Base-by-base conservation (phyloP, 2,797 vertebrate genomes). In the Parauchenoglanis ngamensis region DNA sequence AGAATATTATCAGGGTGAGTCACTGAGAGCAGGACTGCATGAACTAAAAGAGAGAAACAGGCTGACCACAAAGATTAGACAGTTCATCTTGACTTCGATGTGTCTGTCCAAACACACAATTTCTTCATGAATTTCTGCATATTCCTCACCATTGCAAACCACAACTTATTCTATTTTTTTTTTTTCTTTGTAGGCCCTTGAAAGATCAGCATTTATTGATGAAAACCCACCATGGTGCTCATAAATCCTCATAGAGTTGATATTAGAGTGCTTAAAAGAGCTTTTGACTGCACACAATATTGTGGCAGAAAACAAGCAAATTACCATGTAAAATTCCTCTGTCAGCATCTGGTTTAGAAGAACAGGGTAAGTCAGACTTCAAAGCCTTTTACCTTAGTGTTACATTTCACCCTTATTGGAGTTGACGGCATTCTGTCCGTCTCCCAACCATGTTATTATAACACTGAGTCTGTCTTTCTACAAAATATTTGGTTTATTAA, bases 1-100 rank as follows among this genome's bases (percentile, higher is more conserved):
- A 88, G 88, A 93, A 94, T 94, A 91, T 92, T 94, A 92, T 91
- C 88, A 86, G 91, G 90, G 91, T 95, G 94, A 95, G 93, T 95
- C 94, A 94, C 89, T 68, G 86, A 83, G 86, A 89, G 89, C 89
- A 91, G 91, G 91, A 91, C 57, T 92, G 92, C 91, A 90, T 89
- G 91, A 92, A 44, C 78, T 63, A 61, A 81, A 63, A 63, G 35
- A 81, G 25, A 65, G 40, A 28, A 63, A 65, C 2, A 46, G 1
- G 25, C 59, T n/a, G 40, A n/a, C 25, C 8, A 7, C 59, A 63
- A 81, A 40, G 31, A 59, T 80, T 17, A 63, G 31, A 23, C 76
- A 56, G 54, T 57, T 59, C 57, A 44, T 44, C 57, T 21, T 31
- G n/a, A 31, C 15, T 73, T 78, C 11, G 4, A 28, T 1, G 5